phyloP scores from a whole-genome alignment of 30 jellyfish, hydroid and myxozoan genomes.

The Morbakka virulenta region DNA sequence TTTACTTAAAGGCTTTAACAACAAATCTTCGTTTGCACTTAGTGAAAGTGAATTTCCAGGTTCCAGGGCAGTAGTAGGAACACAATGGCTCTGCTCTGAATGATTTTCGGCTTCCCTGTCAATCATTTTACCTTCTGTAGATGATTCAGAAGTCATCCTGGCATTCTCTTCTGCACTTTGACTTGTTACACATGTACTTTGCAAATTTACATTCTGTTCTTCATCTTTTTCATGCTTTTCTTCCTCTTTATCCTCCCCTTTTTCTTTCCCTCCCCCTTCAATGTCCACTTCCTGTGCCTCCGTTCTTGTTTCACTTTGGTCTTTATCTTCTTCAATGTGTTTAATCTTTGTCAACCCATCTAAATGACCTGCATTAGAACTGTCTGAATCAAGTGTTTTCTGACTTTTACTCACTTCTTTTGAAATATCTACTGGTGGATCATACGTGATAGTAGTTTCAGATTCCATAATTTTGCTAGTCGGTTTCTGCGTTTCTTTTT shows the following conservation, averaged over 20 bases:
- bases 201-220: not conserved
- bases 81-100: too few relatives aligned
- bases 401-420: not conserved
- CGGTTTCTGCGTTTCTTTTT: too few relatives aligned
- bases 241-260: not conserved
- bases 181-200: not conserved
- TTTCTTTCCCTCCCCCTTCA: not conserved
- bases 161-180: not conserved
- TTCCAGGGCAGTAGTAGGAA: too few relatives aligned
- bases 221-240: too few relatives aligned
- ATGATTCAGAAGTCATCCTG: not conserved
- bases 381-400: not conserved
- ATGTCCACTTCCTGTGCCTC: not conserved
- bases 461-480: too few relatives aligned
- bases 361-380: too few relatives aligned
- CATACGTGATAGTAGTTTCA: too few relatives aligned
- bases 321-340: too few relatives aligned
- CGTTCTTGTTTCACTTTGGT: not conserved
- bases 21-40: not conserved
- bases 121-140: not conserved
- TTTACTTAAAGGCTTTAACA: not conserved
- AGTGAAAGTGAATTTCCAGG: too few relatives aligned
- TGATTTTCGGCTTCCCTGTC: not conserved
- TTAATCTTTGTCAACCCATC: not conserved
- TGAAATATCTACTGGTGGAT: too few relatives aligned